Percentiles rank a stretch among this genome's conserved stretches.
Evolutionary conservation across 2,113 vertebrate species (phyloP).

Genomic region (Peromyscus leucopus): DNA sequence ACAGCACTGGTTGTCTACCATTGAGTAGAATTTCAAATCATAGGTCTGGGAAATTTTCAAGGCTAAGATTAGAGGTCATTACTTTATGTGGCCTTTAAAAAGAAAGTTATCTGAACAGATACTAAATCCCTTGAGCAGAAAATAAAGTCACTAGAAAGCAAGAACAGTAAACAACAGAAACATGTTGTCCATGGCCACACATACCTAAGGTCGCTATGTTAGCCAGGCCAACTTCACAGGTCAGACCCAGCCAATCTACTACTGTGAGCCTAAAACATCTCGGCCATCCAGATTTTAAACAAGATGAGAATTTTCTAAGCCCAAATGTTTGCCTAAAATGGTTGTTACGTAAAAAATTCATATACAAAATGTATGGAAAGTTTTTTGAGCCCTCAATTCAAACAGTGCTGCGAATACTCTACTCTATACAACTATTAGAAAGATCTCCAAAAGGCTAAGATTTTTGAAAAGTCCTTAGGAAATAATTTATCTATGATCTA

Average conservation of each 20-base stretch:
- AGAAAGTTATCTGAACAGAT: slow-evolving; percentile 79
- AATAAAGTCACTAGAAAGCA: slow-evolving; percentile 85
- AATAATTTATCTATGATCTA: not conserved
- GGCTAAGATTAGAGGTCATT: slow-evolving; percentile 82
- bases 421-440: not conserved
- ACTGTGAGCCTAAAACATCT: slow-evolving; percentile 44
- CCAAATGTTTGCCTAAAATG: slow-evolving; percentile 46
- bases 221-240: slow-evolving; percentile 63
- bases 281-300: slow-evolving; percentile 56
- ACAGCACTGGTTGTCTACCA: slow-evolving; percentile 48
- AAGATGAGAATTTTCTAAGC: slow-evolving; percentile 26
- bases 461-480: slow-evolving; percentile 23
- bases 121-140: slow-evolving; percentile 82
- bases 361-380: slow-evolving; percentile 31
- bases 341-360: slow-evolving; percentile 47
- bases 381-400: slow-evolving; percentile 51
- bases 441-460: slow-evolving; percentile 8
- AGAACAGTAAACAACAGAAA: slow-evolving; percentile 80
- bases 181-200: slow-evolving; percentile 71
- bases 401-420: not conserved
- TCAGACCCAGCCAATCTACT: slow-evolving; percentile 45
- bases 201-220: slow-evolving; percentile 22
- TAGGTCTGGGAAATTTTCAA: slow-evolving; percentile 73
- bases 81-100: slow-evolving; percentile 79
- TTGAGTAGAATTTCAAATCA: slow-evolving; percentile 70